Evolutionary conservation across 2,797 vertebrate species (phyloP), one percentile per base, ranked within the genome.

Genomic region (Alcedo quadribrachys): DNA sequence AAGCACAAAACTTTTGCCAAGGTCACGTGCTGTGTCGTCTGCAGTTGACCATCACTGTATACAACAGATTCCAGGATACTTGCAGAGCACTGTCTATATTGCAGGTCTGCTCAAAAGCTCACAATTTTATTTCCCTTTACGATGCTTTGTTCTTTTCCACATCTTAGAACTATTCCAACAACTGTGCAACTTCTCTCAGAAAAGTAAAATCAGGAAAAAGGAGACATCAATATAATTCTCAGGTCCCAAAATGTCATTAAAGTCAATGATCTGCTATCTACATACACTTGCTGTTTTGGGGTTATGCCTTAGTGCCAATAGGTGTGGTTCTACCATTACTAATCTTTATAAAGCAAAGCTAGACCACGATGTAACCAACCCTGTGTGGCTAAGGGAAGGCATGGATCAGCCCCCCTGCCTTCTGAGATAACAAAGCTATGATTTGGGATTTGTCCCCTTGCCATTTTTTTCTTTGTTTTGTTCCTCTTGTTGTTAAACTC

Each of bases 361-460:
- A 66, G 28, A 20, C 13, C 0, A 2, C 13, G 25, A 57, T 1
- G 1, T 37, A 27, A 32, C 13, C 9, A 68, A 43, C 21, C 18
- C 27, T 33, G 1, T 7, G 12, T 7, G 13, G 10, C 19, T 25
- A 62, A 40, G 10, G 9, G 25, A 55, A 76, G 19, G 28, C 19
- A 50, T 12, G 12, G 33, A 10, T 63, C 13, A 21, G 48, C 17
- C 48, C 24, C 30, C 8, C 37, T 37, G 16, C 15, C 15, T 79
- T 60, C 62, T 79, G 35, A 15, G 65, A 60, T 20, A 82, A 40
- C 13, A 35, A 66, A 79, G 35, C 28, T 78, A 28, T 40, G 28
- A 50, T 57, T 45, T 60, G 18, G 18, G 62, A 32, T 37, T 74
- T 46, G 21, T 10, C 11, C 5, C 4, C 18, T n/a, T 37, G 37